These are phyloP conservation scores for Notodonta ziczac DNA, from an alignment of 2,888 invertebrate genomes.

Conservation along the genomic window DNA sequence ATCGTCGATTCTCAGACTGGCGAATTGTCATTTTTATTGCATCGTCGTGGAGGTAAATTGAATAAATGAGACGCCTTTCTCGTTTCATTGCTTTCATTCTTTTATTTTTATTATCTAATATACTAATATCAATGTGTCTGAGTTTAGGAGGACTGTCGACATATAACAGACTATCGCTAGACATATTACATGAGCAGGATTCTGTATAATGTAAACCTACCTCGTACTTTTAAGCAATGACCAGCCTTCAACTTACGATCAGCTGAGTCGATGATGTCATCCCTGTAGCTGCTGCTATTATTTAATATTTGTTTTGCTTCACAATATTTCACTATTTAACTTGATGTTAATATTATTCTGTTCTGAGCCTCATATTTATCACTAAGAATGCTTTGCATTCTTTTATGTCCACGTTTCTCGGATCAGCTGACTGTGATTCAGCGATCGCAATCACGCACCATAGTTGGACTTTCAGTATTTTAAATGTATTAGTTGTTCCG, in stretches of 20 bases:
- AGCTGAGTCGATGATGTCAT: conserved; percentile 78
- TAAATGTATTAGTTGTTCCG: conserved; percentile 57
- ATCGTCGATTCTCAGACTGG: conserved; percentile 38
- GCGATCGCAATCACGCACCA: conserved; percentile 36
- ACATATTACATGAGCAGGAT: conserved; percentile 36
- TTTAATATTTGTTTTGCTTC: conserved; percentile 60
- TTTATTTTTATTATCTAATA: not conserved
- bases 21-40: conserved; percentile 53
- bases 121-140: conserved; percentile 9
- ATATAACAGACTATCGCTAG: conserved; percentile 34
- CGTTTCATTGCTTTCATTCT: not conserved
- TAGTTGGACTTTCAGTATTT: conserved; percentile 53
- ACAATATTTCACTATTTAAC: conserved; percentile 30
- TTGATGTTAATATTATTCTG: conserved; percentile 26
- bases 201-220: conserved; percentile 50
- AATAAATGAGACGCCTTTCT: conserved; percentile 3
- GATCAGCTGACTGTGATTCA: conserved; percentile 57
- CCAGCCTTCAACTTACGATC: conserved; percentile 78
- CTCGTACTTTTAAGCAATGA: conserved; percentile 52
- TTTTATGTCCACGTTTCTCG: conserved; percentile 20
- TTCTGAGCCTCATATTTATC: conserved; percentile 11
- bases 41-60: conserved; percentile 34
- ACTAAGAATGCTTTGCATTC: conserved; percentile 21
- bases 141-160: conserved; percentile 36
- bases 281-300: conserved; percentile 39